These are phyloP conservation scores for Drosophila melanogaster DNA, from an alignment of 1,140 invertebrate genomes.

Conservation along the genomic window DNA sequence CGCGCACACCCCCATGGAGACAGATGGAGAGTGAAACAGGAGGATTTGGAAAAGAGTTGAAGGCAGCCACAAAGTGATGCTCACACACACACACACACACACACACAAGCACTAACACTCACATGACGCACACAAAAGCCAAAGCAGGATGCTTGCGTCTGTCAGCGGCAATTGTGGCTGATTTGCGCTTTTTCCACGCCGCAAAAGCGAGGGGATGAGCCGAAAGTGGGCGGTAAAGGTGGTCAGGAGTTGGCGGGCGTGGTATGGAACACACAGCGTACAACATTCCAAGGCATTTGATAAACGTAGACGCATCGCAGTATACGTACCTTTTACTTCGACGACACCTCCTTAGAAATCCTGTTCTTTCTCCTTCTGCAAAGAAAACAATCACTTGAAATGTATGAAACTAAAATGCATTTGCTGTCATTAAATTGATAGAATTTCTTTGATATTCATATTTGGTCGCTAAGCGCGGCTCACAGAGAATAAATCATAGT, in stretches of 20 bases:
- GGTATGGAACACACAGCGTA: constrained; percentile 25
- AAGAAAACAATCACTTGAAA: neutral
- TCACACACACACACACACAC: constrained; percentile 30
- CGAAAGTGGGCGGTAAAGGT: neutral
- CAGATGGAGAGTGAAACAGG: neutral
- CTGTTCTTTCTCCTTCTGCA: neutral
- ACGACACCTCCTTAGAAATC: neutral
- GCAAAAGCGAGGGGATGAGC: constrained; percentile 9
- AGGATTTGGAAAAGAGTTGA: constrained; percentile 8
- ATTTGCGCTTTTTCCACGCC: constrained; percentile 72
- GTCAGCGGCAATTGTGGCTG: constrained; percentile 80
- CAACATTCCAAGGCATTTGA: constrained; percentile 68
- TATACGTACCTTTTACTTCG: neutral
- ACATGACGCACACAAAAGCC: constrained; percentile 50
- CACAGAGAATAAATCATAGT: too few species aligned
- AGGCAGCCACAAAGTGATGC: constrained; percentile 39
- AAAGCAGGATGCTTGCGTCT: constrained; percentile 74
- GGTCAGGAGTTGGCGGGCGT: neutral
- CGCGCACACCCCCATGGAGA: constrained; percentile 31
- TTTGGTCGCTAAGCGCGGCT: too few species aligned
- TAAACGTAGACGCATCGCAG: constrained; percentile 53
- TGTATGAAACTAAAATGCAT: too few species aligned
- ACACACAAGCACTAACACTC: constrained; percentile 3
- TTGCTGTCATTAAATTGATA: too few species aligned
- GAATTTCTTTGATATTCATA: too few species aligned